Percentiles rank a stretch among this genome's conserved stretches.
phyloP scores from a whole-genome alignment of 2,797 vertebrate species.

The Manis javanica region DNA sequence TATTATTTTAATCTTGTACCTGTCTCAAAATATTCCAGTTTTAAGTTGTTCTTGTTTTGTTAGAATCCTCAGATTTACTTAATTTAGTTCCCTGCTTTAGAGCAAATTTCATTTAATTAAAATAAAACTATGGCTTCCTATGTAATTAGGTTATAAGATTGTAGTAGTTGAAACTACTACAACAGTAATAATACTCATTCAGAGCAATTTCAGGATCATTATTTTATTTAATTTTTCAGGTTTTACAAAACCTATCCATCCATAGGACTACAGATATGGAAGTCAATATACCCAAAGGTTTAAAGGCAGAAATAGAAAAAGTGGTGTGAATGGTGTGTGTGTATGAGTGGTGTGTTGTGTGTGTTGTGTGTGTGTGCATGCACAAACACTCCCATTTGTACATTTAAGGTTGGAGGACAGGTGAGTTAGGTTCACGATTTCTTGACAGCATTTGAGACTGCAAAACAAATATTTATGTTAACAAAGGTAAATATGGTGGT shows the following conservation, averaged over 20 bases:
- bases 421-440: background rate
- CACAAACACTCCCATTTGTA: background rate
- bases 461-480: slow-evolving; percentile 54
- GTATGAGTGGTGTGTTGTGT: too few relatives aligned
- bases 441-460: background rate
- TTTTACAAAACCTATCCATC: background rate
- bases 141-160: slow-evolving; percentile 7
- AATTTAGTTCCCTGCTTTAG: background rate
- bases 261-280: background rate
- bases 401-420: background rate
- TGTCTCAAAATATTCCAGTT: slow-evolving; percentile 27
- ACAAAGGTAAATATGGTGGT: background rate
- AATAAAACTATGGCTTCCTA: slow-evolving; percentile 3
- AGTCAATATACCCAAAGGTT: background rate
- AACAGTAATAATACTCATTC: background rate
- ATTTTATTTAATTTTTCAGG: slow-evolving; percentile 46
- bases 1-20: slow-evolving; percentile 45
- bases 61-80: background rate
- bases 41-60: slow-evolving; percentile 36
- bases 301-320: background rate
- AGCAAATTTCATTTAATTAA: slow-evolving; percentile 61
- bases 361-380: background rate
- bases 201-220: background rate
- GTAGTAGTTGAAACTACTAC: background rate
- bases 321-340: background rate